Base-by-base conservation (phyloP, 2,888 invertebrate genomes). In the Rhingia rostrata region DNA sequence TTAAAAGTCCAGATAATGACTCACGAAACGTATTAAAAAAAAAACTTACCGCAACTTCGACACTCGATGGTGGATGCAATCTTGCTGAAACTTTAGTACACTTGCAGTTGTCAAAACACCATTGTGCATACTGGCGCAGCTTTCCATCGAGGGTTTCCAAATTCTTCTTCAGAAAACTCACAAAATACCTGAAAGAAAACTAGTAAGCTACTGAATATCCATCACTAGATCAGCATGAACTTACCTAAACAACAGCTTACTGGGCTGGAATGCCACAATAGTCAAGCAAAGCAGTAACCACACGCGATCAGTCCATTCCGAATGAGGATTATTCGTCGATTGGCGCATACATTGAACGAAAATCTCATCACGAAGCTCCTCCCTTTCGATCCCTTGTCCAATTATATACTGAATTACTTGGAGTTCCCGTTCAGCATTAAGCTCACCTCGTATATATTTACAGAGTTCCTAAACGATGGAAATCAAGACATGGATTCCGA, bases 91-190 rank as follows among this genome's bases (percentile, higher is more conserved):
- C 95, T 90, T 97, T 95, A 4, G 95, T 96, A 86, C 96, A 96
- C 86, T 97, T 95, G 88, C 98, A 96, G 92, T 98, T 98, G 89
- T 97, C 97, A 67, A 97, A 93, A 90, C 98, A 98, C 96, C 97
- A 98, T 91, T 97, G 96, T 7, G 97, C 97, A 89, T 97, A 97
- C 90, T 97, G 97, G 6, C 94, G 93, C 30, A 95, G 92, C 88
- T 94, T 94, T 4, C 95, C 95, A 58, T 94, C 94, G 64, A 94
- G 92, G n/a, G 93, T 92, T 80, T 90, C 90, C 32, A 95, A 89
- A 89, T 94, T 95, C 89, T 95, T 95, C 88, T 94, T 94, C 61
- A 96, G 91, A 89, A 96, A 96, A 12, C 95, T 95, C 37, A 95
- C 93, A 87, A 96, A 95, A 89, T 95, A 95, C 90, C 95, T 95